Base-by-base conservation (phyloP, 2,888 invertebrate genomes). In the Pharmacophagus antenor region DNA sequence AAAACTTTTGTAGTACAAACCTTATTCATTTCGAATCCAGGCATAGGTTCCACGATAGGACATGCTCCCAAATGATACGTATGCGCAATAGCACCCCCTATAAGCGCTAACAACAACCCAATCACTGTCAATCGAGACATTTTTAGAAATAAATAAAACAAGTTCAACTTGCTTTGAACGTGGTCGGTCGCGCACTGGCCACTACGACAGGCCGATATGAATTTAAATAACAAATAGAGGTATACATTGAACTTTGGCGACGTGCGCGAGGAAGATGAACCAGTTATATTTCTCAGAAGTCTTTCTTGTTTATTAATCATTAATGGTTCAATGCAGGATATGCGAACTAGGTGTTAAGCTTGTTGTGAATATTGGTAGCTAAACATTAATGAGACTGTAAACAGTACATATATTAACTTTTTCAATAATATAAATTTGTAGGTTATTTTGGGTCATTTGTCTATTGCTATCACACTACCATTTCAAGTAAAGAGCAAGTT, bases 21-120 rank as follows among this genome's bases (percentile, higher is more conserved):
- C 92, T 89, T 92, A 65, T 92, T 93, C 94, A 96, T 95, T 62
- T 94, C 92, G 76, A 96, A 96, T 57, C 92, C 92, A 0, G 91
- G 82, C 92, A 94, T 92, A 0, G 95, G 95, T 67, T 95, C 94
- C 1, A 95, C 94, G 8, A 92, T 76, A 0, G 96, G 95, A 72
- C 96, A 96, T 15, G 88, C 86, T 17, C 96, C 96, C 66, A 95
- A 83, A 70, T 95, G 95, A 77, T 95, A 95, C 0, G 94, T 92
- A 74, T 95, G 95, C 5, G 91, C 88, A 6, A 77, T 61, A 0
- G 71, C 87, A 51, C 61, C 25, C 17, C 81, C 84, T 61, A 80
- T 76, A 31, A 84, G 31, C 48, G 79, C 76, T 23, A 84, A 63
- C 51, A 85, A 63, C 62, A 83, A 72, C 17, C 71, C 72, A 25